phyloP scores from a whole-genome alignment of 2,113 vertebrate species.

The Melanocharis versteri region DNA sequence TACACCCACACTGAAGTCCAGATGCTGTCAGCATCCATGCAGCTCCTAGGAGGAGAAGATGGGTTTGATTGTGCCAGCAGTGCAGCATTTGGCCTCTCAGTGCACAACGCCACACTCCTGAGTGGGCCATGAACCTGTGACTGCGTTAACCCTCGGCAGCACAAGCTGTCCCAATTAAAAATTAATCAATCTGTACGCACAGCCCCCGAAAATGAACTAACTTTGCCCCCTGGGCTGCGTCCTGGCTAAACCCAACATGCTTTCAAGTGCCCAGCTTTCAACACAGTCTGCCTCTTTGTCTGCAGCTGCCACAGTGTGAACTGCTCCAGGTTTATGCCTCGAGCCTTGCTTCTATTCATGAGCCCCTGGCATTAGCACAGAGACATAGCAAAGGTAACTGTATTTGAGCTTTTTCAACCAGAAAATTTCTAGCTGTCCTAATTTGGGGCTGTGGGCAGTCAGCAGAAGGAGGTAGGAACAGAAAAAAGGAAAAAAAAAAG shows the following conservation, averaged over 20 bases:
- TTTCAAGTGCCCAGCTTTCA: not conserved
- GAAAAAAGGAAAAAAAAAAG: not conserved
- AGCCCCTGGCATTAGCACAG: not conserved
- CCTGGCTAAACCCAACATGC: not conserved
- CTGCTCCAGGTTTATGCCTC: not conserved
- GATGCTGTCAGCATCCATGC: fast-evolving
- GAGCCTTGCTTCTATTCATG: not conserved
- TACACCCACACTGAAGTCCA: fast-evolving
- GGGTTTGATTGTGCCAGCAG: not conserved
- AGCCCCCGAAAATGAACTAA: not conserved
- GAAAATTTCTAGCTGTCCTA: slow-evolving; percentile 25
- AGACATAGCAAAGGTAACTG: not conserved
- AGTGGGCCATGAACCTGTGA: not conserved
- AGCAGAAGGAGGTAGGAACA: not conserved
- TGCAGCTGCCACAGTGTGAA: slow-evolving; percentile 48
- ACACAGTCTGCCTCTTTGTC: not conserved
- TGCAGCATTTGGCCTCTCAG: not conserved
- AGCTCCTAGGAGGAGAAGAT: not conserved
- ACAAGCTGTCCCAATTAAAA: slow-evolving; percentile 13
- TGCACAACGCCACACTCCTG: not conserved
- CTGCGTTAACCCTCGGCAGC: not conserved
- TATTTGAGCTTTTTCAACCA: not conserved
- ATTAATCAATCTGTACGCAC: not conserved
- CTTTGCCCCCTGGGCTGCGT: not conserved
- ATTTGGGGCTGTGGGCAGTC: not conserved